A percentile compares a stretch with the other conserved stretches of the same genome.
These are phyloP conservation scores for Miltochrista miniata DNA, from an alignment of 2,888 invertebrate genomes.

Conservation along the genomic window DNA sequence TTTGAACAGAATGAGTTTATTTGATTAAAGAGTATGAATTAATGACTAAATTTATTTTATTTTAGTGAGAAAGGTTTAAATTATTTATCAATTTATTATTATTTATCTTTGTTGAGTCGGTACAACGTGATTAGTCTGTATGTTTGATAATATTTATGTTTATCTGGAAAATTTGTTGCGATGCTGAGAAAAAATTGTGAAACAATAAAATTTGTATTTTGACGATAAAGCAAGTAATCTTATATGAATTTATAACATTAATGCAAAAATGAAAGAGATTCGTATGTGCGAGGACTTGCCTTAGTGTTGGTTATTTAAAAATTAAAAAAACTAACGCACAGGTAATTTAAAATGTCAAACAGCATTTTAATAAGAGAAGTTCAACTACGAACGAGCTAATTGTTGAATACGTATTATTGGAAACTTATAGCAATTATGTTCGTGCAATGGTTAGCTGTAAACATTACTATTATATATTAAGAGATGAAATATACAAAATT, in stretches of 20 bases:
- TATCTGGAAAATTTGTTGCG: not conserved
- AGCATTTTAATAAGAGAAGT: slow-evolving; percentile 1
- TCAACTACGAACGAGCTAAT: slow-evolving; percentile 5
- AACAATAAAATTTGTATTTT: no score
- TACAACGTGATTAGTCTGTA: no score
- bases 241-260: not conserved
- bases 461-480: slow-evolving; percentile 9
- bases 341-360: slow-evolving; percentile 1
- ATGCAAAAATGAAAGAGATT: not conserved
- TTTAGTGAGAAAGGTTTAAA: no score
- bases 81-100: no score
- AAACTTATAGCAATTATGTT: slow-evolving; percentile 13
- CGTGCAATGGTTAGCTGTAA: slow-evolving; percentile 19
- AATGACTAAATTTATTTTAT: no score
- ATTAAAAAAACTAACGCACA: not conserved
- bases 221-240: not conserved
- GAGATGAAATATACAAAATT: slow-evolving; percentile 15
- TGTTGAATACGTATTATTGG: slow-evolving; percentile 12
- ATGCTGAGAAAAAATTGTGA: not conserved
- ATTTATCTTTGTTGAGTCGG: not conserved
- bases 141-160: not conserved
- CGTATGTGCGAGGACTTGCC: slow-evolving; percentile 3
- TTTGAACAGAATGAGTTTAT: no score
- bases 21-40: no score
- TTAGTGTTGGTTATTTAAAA: slow-evolving; percentile 2